Conservation (phyloP, 2,113 vertebrate species). For the Scophthalmus maximus region DNA sequence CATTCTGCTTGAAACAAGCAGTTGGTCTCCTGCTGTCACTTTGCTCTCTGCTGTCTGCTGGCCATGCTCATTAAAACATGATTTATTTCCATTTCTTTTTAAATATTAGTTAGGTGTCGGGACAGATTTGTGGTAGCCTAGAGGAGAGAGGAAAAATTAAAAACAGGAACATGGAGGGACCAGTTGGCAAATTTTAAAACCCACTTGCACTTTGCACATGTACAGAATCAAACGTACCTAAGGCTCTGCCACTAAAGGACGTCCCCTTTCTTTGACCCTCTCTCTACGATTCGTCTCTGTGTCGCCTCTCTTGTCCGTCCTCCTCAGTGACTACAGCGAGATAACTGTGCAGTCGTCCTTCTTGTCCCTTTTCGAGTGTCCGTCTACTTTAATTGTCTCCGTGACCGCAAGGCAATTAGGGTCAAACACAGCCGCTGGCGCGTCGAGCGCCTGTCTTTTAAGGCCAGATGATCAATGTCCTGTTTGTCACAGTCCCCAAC, state of each 20-base stretch:
- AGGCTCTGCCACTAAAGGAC: constrained; percentile 1
- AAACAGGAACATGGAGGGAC: background rate
- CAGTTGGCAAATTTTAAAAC: background rate
- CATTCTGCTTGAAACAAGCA: constrained; percentile 49
- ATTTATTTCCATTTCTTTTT: background rate
- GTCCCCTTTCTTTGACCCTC: constrained; percentile 9
- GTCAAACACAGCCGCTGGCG: constrained; percentile 51
- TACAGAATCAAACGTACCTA: background rate
- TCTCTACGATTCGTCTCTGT: background rate
- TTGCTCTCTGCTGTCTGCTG: background rate
- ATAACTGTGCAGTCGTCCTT: constrained; percentile 26
- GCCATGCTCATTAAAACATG: background rate
- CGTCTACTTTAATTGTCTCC: constrained; percentile 37
- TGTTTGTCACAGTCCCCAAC: constrained; percentile 58
- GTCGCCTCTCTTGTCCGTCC: background rate
- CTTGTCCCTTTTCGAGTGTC: constrained; percentile 51
- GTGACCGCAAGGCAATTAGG: constrained; percentile 43
- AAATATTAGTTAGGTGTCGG: too few relatives aligned
- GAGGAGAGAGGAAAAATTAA: background rate
- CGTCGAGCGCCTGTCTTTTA: constrained; percentile 33
- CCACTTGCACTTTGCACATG: too few relatives aligned
- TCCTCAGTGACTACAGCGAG: constrained; percentile 15
- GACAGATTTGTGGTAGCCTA: background rate
- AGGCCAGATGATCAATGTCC: constrained; percentile 67
- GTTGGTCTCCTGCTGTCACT: constrained; percentile 17